These are phyloP conservation scores for Heliopora coerulea DNA, from an alignment of 92 coral and sea anemone species.

Conservation along the genomic window DNA sequence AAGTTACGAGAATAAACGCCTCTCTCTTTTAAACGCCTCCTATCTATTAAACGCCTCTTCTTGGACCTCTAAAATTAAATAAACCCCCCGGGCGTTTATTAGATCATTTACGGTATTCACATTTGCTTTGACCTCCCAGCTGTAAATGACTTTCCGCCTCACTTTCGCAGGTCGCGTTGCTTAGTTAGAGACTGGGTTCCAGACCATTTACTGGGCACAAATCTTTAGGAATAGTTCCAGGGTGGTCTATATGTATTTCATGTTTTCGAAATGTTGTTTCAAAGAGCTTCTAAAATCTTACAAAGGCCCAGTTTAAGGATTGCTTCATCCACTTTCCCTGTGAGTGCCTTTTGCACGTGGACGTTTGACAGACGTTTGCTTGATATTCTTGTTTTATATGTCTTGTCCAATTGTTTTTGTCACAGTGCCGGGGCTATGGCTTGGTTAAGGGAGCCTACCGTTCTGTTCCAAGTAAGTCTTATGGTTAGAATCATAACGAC, in stretches of 20 bases:
- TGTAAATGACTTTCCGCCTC: too few species aligned
- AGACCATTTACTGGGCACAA: too few species aligned
- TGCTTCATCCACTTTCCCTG: conserved; percentile 14
- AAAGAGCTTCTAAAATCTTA: conserved; percentile 38
- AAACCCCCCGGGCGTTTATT: too few species aligned
- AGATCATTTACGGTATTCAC: too few species aligned
- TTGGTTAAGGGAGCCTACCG: conserved; percentile 1
- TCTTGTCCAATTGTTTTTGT: not conserved
- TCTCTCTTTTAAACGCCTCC: too few species aligned
- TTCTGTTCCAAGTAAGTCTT: conserved; percentile 21
- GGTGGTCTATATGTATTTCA: not conserved
- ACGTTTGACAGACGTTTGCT: not conserved
- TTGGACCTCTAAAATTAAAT: too few species aligned
- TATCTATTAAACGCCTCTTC: too few species aligned
- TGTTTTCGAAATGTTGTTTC: conserved; percentile 27
- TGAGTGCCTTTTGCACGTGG: not conserved
- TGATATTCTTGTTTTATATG: conserved; percentile 1
- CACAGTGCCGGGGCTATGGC: conserved; percentile 22
- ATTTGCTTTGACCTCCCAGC: too few species aligned
- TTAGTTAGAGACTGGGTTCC: conserved; percentile 6
- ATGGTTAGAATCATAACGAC: not conserved
- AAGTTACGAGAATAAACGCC: too few species aligned
- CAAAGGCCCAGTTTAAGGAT: conserved; percentile 19
- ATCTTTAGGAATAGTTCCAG: too few species aligned
- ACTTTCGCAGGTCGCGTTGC: conserved; percentile 2